Conservation (phyloP, 2,797 vertebrate species). For the Pampus argenteus region DNA sequence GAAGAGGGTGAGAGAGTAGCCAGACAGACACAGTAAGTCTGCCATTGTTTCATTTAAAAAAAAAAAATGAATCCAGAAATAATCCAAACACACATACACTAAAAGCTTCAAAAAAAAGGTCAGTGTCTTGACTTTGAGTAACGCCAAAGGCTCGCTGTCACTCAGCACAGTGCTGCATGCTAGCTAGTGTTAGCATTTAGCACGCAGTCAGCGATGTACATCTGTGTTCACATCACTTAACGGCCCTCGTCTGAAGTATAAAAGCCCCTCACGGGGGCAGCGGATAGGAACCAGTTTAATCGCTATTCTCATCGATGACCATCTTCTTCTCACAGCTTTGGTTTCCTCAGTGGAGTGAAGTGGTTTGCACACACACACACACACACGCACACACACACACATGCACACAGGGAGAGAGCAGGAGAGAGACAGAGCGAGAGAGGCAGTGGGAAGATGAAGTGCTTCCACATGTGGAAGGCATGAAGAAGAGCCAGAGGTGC, state of each 20-base stretch:
- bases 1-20: constrained; percentile 50
- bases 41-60: constrained; percentile 22
- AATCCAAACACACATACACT: background rate
- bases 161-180: background rate
- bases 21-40: constrained; percentile 35
- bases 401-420: background rate
- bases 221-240: constrained; percentile 25
- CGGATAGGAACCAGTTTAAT: constrained; percentile 8
- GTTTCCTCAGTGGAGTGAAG: constrained; percentile 53
- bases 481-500: constrained; percentile 72
- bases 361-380: constrained; percentile 51
- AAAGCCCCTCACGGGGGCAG: constrained; percentile 9
- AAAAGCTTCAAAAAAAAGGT: background rate
- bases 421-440: constrained; percentile 19
- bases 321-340: constrained; percentile 51
- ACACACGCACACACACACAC: constrained; percentile 23
- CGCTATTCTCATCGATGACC: constrained; percentile 38
- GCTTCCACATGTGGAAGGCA: constrained; percentile 83
- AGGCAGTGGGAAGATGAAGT: constrained; percentile 74
- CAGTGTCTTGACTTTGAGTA: background rate
- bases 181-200: background rate
- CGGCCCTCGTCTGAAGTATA: background rate
- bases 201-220: background rate
- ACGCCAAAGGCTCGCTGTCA: background rate
- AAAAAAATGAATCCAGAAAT: constrained; percentile 20